Evolutionary conservation across 2,113 vertebrate genomes (phyloP).

Genomic region (Boulengeromyrus knoepffleri): DNA sequence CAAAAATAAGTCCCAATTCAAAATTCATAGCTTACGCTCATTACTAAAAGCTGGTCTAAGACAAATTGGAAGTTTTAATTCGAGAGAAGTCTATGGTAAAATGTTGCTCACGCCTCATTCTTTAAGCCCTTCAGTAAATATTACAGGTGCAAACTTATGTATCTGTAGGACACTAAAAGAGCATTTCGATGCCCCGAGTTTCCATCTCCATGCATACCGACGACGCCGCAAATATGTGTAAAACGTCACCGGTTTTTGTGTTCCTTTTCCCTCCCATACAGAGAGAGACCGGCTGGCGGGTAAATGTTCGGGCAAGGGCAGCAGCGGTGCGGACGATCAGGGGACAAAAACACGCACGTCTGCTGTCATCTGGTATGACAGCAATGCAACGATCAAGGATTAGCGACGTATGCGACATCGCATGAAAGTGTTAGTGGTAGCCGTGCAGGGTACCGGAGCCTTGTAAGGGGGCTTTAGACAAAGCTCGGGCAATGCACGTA

Average conservation of each 20-base stretch:
- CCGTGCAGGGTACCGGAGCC: background rate
- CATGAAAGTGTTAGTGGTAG: background rate
- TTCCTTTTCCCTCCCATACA: background rate
- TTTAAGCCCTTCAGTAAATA: background rate
- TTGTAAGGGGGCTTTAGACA: background rate
- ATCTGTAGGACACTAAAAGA: background rate
- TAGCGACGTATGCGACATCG: background rate
- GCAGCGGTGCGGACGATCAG: background rate
- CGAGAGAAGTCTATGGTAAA: background rate
- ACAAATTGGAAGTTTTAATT: background rate
- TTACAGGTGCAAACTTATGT: background rate
- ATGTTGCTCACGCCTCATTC: background rate
- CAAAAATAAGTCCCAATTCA: background rate
- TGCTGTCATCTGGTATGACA: background rate
- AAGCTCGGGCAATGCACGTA: background rate
- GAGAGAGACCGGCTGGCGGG: constrained; percentile 20
- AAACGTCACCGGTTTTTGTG: constrained; percentile 15
- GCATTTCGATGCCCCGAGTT: background rate
- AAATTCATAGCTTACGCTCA: background rate
- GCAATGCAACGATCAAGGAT: background rate
- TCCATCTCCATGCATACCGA: background rate
- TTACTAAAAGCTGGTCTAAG: background rate
- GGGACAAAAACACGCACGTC: background rate
- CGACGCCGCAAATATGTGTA: background rate
- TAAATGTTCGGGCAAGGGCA: constrained; percentile 13